Conservation (phyloP, 2,888 invertebrate species). For the Ernsta delagoae region DNA sequence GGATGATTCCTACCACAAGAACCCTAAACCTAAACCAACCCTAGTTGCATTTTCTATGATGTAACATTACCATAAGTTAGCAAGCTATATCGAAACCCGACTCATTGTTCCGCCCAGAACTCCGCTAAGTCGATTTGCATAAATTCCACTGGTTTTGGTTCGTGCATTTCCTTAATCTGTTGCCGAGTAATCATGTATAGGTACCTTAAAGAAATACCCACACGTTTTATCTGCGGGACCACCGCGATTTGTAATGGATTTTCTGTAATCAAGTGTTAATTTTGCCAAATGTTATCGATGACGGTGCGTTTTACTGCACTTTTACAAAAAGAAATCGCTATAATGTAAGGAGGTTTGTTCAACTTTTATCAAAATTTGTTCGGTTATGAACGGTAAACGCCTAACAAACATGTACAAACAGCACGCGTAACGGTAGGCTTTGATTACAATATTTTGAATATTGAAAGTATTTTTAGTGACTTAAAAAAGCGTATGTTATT, state of each 20-base stretch:
- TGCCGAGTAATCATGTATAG: conserved; percentile 30
- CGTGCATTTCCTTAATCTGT: conserved; percentile 15
- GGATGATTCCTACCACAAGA: neutral
- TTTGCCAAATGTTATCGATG: conserved; percentile 49
- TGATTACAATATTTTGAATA: too few relatives aligned
- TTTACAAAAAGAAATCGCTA: conserved; percentile 50
- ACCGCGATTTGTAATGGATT: conserved; percentile 39
- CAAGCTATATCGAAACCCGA: neutral
- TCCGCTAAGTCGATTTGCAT: conserved; percentile 9
- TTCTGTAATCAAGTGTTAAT: conserved; percentile 37
- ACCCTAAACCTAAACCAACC: neutral
- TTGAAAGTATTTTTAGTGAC: too few relatives aligned
- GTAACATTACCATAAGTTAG: conserved; percentile 9
- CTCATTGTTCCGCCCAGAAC: conserved; percentile 11
- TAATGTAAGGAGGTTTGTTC: conserved; percentile 41
- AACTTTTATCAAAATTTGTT: conserved; percentile 52
- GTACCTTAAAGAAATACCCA: neutral
- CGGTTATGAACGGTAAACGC: conserved; percentile 41
- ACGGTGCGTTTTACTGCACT: conserved; percentile 43
- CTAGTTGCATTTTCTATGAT: conserved; percentile 8
- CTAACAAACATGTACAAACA: too few relatives aligned
- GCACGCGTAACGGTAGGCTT: too few relatives aligned
- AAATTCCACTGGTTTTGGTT: conserved; percentile 11
- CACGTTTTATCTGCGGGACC: conserved; percentile 28
- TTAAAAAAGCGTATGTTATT: too few relatives aligned